phyloP scores from a whole-genome alignment of 2,888 invertebrate species.

The Luperina nickerlii region DNA sequence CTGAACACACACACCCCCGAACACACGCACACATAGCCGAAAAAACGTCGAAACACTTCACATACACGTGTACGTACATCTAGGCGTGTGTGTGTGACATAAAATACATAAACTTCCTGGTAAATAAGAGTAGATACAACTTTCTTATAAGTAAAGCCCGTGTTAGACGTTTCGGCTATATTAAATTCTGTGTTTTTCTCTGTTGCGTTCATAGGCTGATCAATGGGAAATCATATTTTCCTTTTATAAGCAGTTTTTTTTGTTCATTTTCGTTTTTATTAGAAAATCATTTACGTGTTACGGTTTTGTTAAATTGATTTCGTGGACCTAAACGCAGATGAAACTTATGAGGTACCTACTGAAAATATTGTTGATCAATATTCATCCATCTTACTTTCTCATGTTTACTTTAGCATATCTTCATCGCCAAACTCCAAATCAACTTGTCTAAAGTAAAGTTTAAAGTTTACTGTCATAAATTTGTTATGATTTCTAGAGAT shows the following conservation, averaged over 20 bases:
- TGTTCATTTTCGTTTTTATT: constrained; percentile 66
- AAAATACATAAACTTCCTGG: constrained; percentile 86
- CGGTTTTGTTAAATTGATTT: constrained; percentile 18
- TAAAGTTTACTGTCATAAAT: no score
- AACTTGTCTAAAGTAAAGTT: not conserved
- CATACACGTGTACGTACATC: constrained; percentile 60
- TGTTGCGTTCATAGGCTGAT: constrained; percentile 76
- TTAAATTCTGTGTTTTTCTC: constrained; percentile 87
- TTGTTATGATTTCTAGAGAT: not conserved
- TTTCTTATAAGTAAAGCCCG: constrained; percentile 82
- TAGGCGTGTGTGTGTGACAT: constrained; percentile 62
- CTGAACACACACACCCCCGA: constrained; percentile 83
- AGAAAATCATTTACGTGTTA: constrained; percentile 61
- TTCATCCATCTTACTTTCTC: no score
- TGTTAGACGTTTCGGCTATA: constrained; percentile 84
- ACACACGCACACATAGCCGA: constrained; percentile 75
- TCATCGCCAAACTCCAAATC: no score
- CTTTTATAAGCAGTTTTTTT: constrained; percentile 70
- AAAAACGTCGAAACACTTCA: constrained; percentile 79
- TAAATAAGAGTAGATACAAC: constrained; percentile 88
- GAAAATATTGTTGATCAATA: not conserved
- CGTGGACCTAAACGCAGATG: not conserved
- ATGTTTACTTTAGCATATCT: not conserved
- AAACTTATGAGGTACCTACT: not conserved
- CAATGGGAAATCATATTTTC: constrained; percentile 84